A percentile compares a stretch with the other conserved stretches of the same genome.
phyloP scores from a whole-genome alignment of 2,797 vertebrate species.

The Spondyliosoma cantharus region DNA sequence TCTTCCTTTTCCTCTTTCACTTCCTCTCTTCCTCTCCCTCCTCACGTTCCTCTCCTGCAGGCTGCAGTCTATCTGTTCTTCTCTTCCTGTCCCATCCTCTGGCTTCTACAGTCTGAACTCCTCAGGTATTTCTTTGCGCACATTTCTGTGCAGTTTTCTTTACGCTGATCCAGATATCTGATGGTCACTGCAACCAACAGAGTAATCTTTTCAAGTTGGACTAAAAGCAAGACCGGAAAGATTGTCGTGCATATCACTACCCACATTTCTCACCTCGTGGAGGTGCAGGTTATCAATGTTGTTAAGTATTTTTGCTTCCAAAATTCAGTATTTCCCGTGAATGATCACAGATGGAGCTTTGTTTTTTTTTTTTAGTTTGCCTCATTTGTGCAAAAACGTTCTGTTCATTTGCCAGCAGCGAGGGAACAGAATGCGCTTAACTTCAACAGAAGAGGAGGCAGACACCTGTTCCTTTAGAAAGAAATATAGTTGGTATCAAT shows the following conservation, averaged over 20 bases:
- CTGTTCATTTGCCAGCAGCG: background rate
- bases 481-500: background rate
- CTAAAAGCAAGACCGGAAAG: no score
- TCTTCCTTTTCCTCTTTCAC: background rate
- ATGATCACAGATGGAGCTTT: background rate
- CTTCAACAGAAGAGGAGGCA: background rate
- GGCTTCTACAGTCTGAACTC: constrained; percentile 60
- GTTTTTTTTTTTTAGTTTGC: background rate
- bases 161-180: background rate
- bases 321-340: constrained; percentile 1
- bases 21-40: background rate
- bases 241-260: background rate
- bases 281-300: background rate
- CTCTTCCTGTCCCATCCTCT: constrained; percentile 75
- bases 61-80: constrained; percentile 72
- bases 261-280: background rate
- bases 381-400: background rate
- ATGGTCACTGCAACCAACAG: constrained; percentile 1
- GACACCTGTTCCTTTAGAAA: constrained; percentile 11
- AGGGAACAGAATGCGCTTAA: constrained; percentile 6
- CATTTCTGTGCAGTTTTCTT: background rate
- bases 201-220: no score
- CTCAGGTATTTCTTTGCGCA: constrained; percentile 62
- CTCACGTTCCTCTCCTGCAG: constrained; percentile 46
- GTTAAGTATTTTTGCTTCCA: background rate